Conservation (phyloP, 1,140 invertebrate genomes). For the Drosophila kikkawai region DNA sequence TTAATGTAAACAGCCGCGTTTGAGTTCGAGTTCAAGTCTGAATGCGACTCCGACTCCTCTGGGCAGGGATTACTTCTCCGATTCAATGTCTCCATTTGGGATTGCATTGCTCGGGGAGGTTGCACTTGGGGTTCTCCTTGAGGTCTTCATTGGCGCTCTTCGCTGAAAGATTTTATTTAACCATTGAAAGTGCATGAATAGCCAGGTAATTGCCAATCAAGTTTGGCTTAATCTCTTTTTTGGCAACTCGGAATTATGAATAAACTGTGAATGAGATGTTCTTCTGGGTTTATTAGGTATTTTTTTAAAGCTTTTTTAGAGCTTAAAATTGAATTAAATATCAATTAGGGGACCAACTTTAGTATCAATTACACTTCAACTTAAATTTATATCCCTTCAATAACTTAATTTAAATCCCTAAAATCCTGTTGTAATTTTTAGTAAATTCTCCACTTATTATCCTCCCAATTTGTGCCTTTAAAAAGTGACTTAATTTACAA, state of each 20-base stretch:
- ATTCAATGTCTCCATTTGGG: not conserved
- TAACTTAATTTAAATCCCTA: no score
- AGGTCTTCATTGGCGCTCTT: constrained; percentile 13
- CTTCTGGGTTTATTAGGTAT: not conserved
- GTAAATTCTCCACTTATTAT: not conserved
- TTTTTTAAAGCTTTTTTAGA: not conserved
- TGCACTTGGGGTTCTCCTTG: constrained; percentile 2
- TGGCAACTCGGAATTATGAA: not conserved
- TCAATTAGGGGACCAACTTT: no score
- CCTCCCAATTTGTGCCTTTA: constrained; percentile 15
- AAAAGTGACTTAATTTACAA: constrained; percentile 20
- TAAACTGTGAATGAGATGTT: no score
- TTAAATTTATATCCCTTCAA: not conserved
- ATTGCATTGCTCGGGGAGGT: not conserved
- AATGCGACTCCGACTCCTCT: constrained; percentile 2
- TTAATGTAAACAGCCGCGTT: constrained; percentile 46
- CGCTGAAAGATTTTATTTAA: not conserved
- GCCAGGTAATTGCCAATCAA: constrained; percentile 22
- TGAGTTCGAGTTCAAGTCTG: not conserved
- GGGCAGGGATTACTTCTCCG: not conserved
- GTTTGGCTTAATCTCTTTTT: not conserved
- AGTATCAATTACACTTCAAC: no score
- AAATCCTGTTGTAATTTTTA: not conserved
- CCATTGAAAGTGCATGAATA: constrained; percentile 50
- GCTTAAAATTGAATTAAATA: not conserved